Base-by-base conservation (phyloP, 2,797 vertebrate species). In the Cryptoblepharus egeriae region DNA sequence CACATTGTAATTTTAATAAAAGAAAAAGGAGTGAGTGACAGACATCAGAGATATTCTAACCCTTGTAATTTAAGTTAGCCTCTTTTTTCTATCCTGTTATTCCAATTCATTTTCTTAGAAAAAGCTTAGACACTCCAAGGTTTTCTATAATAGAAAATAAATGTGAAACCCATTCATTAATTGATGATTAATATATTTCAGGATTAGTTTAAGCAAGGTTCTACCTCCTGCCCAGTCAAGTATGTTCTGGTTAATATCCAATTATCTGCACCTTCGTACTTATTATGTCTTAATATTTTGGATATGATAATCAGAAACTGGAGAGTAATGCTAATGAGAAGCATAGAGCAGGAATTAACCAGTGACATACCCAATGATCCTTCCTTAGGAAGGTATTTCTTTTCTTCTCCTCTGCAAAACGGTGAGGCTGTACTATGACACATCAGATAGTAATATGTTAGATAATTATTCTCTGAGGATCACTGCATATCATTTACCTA, bases 171-270 rank as follows among this genome's bases (percentile, higher is more conserved):
- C 90, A 92, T 97, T 97, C 97, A 98, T 97, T 98, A 98, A 98
- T 98, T 98, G 97, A 96, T 97, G 97, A 98, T 98, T 98, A 98
- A 98, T 98, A 98, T 95, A 95, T 97, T 97, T 98, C 96, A 97
- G 96, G 96, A 96, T 98, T 98, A 97, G 97, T 98, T 98, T 97
- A 97, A 96, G 96, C 96, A 97, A 97, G 96, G 95, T 90, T 94
- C 93, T 98, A 97, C 97, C 96, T 98, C 97, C 97, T 97, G 97
- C 96, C 97, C 97, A 98, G 97, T 96, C 97, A 96, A 97, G 97
- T 98, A 96, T 96, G 95, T 95, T 96, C 95, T 95, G 93, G 95
- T 95, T 96, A 96, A 96, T 96, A 96, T 96, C 94, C 95, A 96
- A 98, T 98, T 98, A 98, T 97, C 96, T 94, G 95, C 96, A 97